A percentile compares a stretch with the other conserved stretches of the same genome.
These are phyloP conservation scores for Cavia porcellus DNA, from an alignment of 2,113 vertebrate species.

Conservation along the genomic window DNA sequence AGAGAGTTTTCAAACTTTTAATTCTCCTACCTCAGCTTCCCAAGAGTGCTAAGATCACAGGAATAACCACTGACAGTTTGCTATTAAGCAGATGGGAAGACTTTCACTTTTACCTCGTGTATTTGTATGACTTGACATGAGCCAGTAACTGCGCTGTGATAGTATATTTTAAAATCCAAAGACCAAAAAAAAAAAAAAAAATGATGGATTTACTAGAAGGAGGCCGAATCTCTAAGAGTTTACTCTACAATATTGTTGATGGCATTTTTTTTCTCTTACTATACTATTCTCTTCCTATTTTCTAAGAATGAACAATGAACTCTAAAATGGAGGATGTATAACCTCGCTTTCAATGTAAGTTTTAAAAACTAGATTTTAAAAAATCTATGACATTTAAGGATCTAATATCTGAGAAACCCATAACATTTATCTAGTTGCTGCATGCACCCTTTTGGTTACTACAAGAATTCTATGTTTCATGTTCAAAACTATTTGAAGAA, in stretches of 20 bases:
- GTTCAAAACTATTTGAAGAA: slow-evolving; percentile 72
- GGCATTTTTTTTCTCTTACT: background rate
- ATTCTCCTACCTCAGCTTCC: background rate
- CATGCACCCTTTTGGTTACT: slow-evolving; percentile 55
- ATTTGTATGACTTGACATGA: background rate
- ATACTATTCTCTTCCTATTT: background rate
- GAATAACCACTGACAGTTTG: background rate
- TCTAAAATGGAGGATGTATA: background rate
- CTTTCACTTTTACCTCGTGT: background rate
- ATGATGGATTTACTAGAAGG: background rate
- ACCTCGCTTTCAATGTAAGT: background rate
- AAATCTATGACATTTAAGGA: background rate
- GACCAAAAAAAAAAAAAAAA: background rate
- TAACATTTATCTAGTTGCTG: slow-evolving; percentile 26
- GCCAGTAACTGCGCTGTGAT: background rate
- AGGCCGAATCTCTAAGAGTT: background rate
- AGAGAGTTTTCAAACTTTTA: background rate
- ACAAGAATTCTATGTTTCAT: slow-evolving; percentile 68
- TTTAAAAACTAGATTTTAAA: background rate
- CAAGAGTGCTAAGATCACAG: background rate
- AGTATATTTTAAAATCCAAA: background rate
- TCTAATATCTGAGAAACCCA: background rate
- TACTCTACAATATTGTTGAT: background rate
- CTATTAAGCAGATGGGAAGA: background rate
- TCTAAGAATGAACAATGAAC: slow-evolving; percentile 21